A percentile compares a stretch with the other conserved stretches of the same genome.
Conservation (phyloP, 2,888 invertebrate species). For the Ditula angustiorana region DNA sequence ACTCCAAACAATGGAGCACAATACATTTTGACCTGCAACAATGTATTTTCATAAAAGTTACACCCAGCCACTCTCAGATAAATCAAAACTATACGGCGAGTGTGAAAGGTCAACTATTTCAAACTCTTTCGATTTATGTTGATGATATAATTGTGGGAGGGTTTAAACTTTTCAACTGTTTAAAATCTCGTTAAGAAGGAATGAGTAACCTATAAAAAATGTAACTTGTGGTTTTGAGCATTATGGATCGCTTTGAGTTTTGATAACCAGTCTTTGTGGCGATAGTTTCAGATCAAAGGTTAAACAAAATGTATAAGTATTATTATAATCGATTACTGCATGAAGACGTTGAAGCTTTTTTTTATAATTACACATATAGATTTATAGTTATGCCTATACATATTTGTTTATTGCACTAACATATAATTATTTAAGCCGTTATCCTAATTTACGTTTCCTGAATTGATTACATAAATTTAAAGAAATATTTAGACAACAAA, state of each 20-base stretch:
- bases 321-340: too few species aligned
- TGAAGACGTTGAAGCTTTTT: too few species aligned
- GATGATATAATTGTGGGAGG: conserved; percentile 20
- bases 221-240: neutral
- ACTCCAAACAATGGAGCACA: conserved; percentile 14
- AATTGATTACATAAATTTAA: too few species aligned
- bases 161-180: neutral
- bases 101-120: neutral
- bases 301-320: too few species aligned
- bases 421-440: too few species aligned
- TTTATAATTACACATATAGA: too few species aligned
- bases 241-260: neutral
- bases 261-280: too few species aligned
- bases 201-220: neutral
- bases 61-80: neutral
- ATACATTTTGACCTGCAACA: conserved; percentile 2
- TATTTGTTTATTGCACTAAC: too few species aligned
- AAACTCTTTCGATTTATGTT: conserved; percentile 19
- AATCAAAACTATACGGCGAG: neutral
- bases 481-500: too few species aligned
- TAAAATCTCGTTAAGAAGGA: conserved; percentile 22
- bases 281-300: too few species aligned
- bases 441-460: too few species aligned
- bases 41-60: conserved; percentile 19
- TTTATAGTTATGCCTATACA: too few species aligned